These are phyloP conservation scores for Lates japonicus DNA, from an alignment of 2,797 vertebrate genomes.

Conservation along the genomic window DNA sequence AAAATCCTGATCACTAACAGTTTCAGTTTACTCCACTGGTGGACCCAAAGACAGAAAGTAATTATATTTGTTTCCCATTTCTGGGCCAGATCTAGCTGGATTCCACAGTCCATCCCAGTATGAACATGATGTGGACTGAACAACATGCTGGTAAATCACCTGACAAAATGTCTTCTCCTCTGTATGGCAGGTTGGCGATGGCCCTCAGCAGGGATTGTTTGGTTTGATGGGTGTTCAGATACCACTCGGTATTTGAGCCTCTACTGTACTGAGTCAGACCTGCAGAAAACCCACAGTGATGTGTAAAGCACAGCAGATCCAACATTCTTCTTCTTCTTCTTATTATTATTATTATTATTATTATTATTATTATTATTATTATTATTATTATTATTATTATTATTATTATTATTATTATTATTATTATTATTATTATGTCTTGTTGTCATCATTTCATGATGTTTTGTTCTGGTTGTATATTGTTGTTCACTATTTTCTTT, in stretches of 20 bases:
- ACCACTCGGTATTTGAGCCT: slow-evolving; percentile 91
- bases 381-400: neutral
- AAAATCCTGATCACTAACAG: too few species aligned
- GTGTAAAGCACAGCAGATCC: neutral
- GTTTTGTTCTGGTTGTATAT: too few species aligned
- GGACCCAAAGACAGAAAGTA: too few species aligned
- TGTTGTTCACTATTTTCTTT: too few species aligned
- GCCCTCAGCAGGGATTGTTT: slow-evolving; percentile 87
- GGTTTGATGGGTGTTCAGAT: slow-evolving; percentile 88
- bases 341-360: neutral
- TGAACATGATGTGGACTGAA: neutral
- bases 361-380: too few species aligned
- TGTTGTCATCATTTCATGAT: too few species aligned
- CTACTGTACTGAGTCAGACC: slow-evolving; percentile 92
- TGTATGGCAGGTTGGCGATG: slow-evolving; percentile 88
- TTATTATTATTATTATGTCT: too few species aligned
- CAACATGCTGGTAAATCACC: slow-evolving; percentile 73
- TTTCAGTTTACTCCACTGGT: too few species aligned
- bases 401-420: neutral
- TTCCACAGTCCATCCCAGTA: too few species aligned
- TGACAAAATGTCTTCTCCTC: slow-evolving; percentile 91
- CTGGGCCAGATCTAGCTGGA: too few species aligned
- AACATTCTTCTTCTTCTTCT: too few species aligned
- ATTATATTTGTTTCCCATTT: too few species aligned
- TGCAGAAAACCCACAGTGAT: slow-evolving; percentile 50